A percentile compares a stretch with the other conserved stretches of the same genome.
phyloP scores from a whole-genome alignment of 2,797 vertebrate genomes.

The Poecilia velifera region DNA sequence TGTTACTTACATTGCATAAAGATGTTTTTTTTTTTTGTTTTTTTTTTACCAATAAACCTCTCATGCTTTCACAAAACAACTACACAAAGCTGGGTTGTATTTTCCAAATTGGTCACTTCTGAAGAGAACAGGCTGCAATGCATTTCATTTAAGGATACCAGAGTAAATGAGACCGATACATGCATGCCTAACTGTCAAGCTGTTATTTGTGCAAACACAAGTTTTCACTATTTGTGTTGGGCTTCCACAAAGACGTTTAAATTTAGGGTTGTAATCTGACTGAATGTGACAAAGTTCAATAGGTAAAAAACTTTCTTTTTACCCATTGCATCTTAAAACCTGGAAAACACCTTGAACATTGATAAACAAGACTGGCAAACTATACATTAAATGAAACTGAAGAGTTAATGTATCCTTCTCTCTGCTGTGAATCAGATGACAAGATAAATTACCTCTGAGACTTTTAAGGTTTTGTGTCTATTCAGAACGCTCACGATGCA shows the following conservation, averaged over 20 bases:
- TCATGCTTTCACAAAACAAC: background rate
- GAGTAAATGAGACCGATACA: background rate
- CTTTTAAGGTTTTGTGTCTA: background rate
- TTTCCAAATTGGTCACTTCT: background rate
- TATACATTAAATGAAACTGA: constrained; percentile 1
- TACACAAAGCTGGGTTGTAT: background rate
- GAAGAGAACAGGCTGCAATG: background rate
- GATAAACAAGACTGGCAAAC: background rate
- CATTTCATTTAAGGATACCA: background rate
- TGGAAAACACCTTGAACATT: constrained; percentile 4
- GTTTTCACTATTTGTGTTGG: background rate
- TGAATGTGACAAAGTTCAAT: background rate
- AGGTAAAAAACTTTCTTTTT: background rate
- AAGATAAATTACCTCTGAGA: background rate
- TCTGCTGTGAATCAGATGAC: constrained; percentile 19
- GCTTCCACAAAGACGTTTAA: background rate
- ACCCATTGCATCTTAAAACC: background rate
- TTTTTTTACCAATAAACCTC: background rate
- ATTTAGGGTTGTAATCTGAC: background rate
- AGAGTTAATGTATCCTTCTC: background rate
- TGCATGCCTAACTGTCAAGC: background rate
- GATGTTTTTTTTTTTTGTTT: background rate
- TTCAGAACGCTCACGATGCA: background rate
- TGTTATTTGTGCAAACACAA: background rate
- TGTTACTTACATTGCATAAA: background rate